Evolutionary conservation across 1,140 invertebrate genomes (phyloP).

Genomic region (Popillia japonica): DNA sequence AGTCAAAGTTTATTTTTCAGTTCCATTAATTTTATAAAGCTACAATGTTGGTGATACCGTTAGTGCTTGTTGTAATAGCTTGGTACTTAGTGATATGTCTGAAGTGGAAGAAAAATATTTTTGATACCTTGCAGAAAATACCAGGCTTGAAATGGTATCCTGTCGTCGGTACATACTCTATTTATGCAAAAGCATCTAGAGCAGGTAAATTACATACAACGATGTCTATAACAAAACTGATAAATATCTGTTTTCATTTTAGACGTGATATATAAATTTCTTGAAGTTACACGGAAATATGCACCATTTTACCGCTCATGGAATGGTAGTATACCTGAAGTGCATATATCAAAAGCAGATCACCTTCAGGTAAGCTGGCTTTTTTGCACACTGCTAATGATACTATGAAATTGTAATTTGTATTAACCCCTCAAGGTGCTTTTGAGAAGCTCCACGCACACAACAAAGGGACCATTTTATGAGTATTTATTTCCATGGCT

Average conservation of each 20-base stretch:
- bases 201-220: neutral
- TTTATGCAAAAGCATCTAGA: neutral
- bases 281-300: neutral
- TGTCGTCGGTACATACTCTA: neutral
- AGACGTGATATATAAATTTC: constrained; percentile 15
- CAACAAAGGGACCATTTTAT: constrained; percentile 32
- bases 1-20: neutral
- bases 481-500: constrained; percentile 33
- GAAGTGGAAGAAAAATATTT: constrained; percentile 15
- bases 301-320: neutral
- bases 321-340: neutral
- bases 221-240: neutral
- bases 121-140: neutral
- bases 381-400: neutral
- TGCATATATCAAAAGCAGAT: neutral
- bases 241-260: neutral
- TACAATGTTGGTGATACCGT: neutral
- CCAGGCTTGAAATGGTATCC: constrained; percentile 18
- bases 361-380: neutral
- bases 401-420: neutral
- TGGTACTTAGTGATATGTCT: constrained; percentile 8
- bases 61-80: neutral
- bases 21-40: neutral
- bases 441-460: constrained; percentile 23
- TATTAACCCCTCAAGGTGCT: neutral